phyloP scores from a whole-genome alignment of 2,888 invertebrate species.

The Cerceris ruficornis region DNA sequence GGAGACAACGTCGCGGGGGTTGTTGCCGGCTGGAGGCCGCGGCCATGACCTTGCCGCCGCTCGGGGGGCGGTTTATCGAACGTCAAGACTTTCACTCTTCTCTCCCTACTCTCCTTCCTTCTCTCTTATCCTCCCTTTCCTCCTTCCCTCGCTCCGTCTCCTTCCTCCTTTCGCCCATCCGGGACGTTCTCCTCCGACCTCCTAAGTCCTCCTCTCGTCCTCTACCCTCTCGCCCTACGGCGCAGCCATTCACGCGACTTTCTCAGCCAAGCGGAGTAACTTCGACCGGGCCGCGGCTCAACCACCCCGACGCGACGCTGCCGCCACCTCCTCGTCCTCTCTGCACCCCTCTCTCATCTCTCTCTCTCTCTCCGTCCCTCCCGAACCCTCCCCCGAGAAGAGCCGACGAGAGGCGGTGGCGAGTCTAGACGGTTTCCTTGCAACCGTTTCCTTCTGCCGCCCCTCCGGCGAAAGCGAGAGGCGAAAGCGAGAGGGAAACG shows the following conservation, averaged over 20 bases:
- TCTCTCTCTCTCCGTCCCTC: no score
- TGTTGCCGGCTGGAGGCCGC: constrained; percentile 65
- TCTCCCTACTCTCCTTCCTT: constrained; percentile 54
- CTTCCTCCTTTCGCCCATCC: neutral
- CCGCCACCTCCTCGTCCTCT: constrained; percentile 36
- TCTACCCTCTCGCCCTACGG: constrained; percentile 45
- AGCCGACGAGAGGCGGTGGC: constrained; percentile 64
- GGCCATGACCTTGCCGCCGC: constrained; percentile 79
- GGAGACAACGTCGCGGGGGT: constrained; percentile 51
- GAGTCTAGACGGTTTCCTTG: constrained; percentile 77
- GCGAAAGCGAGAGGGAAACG: constrained; percentile 10
- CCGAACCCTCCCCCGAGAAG: no score
- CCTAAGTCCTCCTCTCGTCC: constrained; percentile 1
- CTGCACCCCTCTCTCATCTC: constrained; percentile 10
- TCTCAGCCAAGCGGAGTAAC: constrained; percentile 62
- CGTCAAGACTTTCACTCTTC: constrained; percentile 78
- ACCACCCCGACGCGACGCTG: constrained; percentile 31
- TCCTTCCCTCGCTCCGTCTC: constrained; percentile 1
- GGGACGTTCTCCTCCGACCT: neutral
- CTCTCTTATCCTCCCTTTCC: constrained; percentile 20
- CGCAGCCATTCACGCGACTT: constrained; percentile 70
- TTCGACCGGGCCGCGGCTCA: constrained; percentile 66
- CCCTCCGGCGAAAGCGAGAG: neutral
- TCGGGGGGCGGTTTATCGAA: constrained; percentile 76
- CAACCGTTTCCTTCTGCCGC: constrained; percentile 66